Percentiles rank a stretch among this genome's conserved stretches.
These are phyloP conservation scores for Lagorchestes hirsutus DNA, from an alignment of 2,797 vertebrate species.

Conservation along the genomic window DNA sequence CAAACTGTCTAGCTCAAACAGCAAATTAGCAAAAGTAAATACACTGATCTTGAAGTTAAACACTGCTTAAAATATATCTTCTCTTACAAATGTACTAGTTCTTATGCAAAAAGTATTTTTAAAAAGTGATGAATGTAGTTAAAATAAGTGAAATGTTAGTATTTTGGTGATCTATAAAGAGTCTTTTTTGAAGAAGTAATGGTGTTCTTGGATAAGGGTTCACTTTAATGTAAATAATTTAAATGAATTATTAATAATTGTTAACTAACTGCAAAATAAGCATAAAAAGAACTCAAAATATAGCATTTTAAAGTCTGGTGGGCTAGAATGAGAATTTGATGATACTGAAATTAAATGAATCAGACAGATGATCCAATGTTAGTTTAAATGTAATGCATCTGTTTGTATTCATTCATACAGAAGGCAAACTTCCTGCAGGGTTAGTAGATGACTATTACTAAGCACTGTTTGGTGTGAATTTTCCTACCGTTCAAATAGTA, in stretches of 20 bases:
- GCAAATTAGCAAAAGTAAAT: conserved; percentile 38
- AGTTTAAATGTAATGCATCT: conserved; percentile 76
- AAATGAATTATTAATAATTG: conserved; percentile 45
- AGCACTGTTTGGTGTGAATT: conserved; percentile 82
- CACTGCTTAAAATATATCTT: conserved; percentile 46
- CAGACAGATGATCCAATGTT: conserved; percentile 81
- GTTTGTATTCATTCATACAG: conserved; percentile 75
- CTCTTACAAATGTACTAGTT: conserved; percentile 31
- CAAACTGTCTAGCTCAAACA: conserved; percentile 45
- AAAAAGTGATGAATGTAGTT: conserved; percentile 14
- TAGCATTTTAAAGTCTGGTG: conserved; percentile 70
- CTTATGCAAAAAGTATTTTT: conserved; percentile 48
- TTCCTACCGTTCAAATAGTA: conserved; percentile 77
- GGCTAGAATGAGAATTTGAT: conserved; percentile 77
- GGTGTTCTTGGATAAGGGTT: conserved; percentile 44
- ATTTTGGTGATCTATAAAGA: conserved; percentile 37
- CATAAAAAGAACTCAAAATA: conserved; percentile 24
- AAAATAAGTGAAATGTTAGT: conserved; percentile 41
- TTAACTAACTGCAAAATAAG: conserved; percentile 34
- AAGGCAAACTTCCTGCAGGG: conserved; percentile 83
- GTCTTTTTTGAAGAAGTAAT: conserved; percentile 6
- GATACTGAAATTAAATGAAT: conserved; percentile 79
- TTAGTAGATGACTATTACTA: conserved; percentile 79
- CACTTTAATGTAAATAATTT: conserved; percentile 60
- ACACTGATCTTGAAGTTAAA: conserved; percentile 31